phyloP scores from a whole-genome alignment of 1,140 invertebrate species.

The Pachyrhynchus sulphureomaculatus region DNA sequence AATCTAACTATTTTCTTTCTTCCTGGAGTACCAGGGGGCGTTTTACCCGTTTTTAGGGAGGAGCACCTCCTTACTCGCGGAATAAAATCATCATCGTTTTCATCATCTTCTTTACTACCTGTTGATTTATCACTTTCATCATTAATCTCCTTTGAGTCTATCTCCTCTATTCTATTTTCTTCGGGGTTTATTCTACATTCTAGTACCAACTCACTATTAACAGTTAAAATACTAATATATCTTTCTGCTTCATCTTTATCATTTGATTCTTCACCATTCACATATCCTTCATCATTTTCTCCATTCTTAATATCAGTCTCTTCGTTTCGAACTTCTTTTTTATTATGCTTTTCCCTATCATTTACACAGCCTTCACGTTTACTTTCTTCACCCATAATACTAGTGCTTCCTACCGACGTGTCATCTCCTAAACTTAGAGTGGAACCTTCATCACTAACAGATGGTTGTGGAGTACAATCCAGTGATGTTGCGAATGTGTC shows the following conservation, averaged over 20 bases:
- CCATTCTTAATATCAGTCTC: neutral
- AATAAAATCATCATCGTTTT: conserved; percentile 52
- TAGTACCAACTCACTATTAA: conserved; percentile 12
- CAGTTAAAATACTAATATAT: conserved; percentile 17
- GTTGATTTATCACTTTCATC: neutral
- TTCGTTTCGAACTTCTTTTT: neutral
- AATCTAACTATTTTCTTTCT: conserved; percentile 94
- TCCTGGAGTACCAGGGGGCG: conserved; percentile 83
- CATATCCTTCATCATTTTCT: neutral
- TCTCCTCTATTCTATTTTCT: neutral
- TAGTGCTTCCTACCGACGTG: neutral
- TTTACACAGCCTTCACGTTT: conserved; percentile 4
- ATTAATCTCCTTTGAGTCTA: neutral
- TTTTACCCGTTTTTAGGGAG: conserved; percentile 87
- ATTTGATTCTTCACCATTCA: neutral
- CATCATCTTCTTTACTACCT: neutral
- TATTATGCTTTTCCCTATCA: conserved; percentile 1
- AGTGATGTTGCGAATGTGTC: conserved; percentile 23
- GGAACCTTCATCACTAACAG: conserved; percentile 27
- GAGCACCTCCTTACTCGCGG: conserved; percentile 75
- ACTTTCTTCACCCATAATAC: conserved; percentile 2
- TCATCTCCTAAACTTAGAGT: conserved; percentile 28
- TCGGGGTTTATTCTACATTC: conserved; percentile 9
- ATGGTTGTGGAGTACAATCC: conserved; percentile 30
- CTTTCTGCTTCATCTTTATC: neutral